A percentile compares a stretch with the other conserved stretches of the same genome.
Evolutionary conservation across 1,140 invertebrate genomes (phyloP).

Genomic region (Drosophila rhopaloa): DNA sequence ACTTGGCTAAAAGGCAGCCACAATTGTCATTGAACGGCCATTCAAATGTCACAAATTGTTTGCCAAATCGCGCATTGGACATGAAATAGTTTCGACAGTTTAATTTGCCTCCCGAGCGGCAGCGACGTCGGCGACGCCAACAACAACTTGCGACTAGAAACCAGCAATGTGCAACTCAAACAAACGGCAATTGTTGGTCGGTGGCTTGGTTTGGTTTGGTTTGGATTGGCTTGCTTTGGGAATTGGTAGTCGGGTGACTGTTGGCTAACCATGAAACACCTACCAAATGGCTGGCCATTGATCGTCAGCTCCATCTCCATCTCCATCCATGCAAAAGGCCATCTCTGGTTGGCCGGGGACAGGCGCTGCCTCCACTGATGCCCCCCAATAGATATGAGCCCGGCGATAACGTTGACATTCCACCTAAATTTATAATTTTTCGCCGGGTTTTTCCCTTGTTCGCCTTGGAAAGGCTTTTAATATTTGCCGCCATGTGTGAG

Average conservation of each 20-base stretch:
- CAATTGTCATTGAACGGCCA: slow-evolving; percentile 80
- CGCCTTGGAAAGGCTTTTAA: slow-evolving; percentile 72
- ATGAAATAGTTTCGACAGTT: slow-evolving; percentile 85
- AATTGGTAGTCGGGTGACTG: slow-evolving; percentile 51
- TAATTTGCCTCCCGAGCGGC: slow-evolving; percentile 80
- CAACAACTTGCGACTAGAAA: slow-evolving; percentile 29
- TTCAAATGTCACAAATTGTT: slow-evolving; percentile 85
- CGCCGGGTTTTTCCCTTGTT: slow-evolving; percentile 72
- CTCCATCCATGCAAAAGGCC: slow-evolving; percentile 64
- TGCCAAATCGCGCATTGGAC: slow-evolving; percentile 84
- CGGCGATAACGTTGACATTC: slow-evolving; percentile 80
- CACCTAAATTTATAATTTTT: slow-evolving; percentile 84
- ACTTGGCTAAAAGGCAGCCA: slow-evolving; percentile 64
- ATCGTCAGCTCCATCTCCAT: slow-evolving; percentile 70
- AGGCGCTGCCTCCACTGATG: slow-evolving; percentile 44
- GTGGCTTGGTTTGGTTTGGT: slow-evolving; percentile 33
- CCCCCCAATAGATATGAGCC: slow-evolving; percentile 76
- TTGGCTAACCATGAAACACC: slow-evolving; percentile 72
- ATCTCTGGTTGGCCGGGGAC: slow-evolving; percentile 38
- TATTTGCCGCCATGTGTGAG: slow-evolving; percentile 77
- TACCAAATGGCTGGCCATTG: slow-evolving; percentile 76
- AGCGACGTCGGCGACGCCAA: slow-evolving; percentile 48
- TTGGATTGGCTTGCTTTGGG: slow-evolving; percentile 11
- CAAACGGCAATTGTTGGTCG: slow-evolving; percentile 56
- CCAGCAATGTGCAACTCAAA: slow-evolving; percentile 37